Percentiles rank a stretch among this genome's conserved stretches.
Evolutionary conservation across 2,113 vertebrate genomes (phyloP).

Genomic region (Dicrurus megarhynchus): DNA sequence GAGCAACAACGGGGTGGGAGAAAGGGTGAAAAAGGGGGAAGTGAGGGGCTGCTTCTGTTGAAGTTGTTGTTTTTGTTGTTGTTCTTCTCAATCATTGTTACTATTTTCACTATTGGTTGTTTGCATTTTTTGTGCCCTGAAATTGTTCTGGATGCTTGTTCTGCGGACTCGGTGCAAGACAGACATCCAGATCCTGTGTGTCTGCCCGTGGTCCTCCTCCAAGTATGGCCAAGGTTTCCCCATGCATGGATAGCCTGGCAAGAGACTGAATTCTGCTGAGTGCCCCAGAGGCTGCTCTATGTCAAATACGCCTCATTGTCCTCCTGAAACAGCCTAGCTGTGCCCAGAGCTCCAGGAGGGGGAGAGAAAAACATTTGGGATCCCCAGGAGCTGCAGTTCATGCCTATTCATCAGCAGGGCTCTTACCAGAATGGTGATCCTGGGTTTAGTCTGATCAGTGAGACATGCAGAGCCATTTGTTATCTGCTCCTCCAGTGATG

Average conservation of each 20-base stretch:
- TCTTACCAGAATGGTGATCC: background rate
- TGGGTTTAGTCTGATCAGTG: constrained; percentile 27
- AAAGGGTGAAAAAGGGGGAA: background rate
- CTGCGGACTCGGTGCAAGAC: background rate
- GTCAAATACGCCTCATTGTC: background rate
- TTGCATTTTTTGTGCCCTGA: background rate
- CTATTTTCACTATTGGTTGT: background rate
- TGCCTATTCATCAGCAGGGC: background rate
- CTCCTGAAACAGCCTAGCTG: background rate
- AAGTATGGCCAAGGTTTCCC: background rate
- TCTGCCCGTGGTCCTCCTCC: background rate
- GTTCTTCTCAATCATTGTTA: background rate
- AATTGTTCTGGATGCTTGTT: background rate
- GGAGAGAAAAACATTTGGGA: background rate
- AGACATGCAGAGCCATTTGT: constrained; percentile 49
- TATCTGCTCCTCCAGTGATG: background rate
- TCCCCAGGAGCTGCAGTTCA: background rate
- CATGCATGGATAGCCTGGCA: background rate
- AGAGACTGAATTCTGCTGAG: background rate
- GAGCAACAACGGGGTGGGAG: rapidly evolving
- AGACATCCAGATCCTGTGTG: background rate
- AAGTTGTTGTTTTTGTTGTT: background rate
- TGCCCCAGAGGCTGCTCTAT: background rate
- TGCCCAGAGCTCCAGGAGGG: background rate
- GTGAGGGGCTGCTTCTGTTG: background rate